A percentile compares a stretch with the other conserved stretches of the same genome.
phyloP scores from a whole-genome alignment of 2,797 vertebrate genomes.

The Setipinna tenuifilis region DNA sequence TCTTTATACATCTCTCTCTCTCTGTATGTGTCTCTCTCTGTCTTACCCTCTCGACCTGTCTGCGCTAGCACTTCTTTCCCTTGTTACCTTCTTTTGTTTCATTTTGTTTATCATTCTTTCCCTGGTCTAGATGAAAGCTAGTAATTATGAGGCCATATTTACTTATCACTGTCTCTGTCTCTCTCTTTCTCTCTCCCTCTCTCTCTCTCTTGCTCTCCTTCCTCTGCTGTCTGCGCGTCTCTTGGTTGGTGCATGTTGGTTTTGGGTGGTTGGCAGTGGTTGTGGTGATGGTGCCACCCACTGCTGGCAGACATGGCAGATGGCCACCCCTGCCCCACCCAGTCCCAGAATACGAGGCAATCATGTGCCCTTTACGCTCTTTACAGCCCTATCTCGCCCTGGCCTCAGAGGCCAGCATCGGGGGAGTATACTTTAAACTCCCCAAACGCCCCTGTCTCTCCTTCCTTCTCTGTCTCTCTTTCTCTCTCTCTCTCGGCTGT shows the following conservation, averaged over 20 bases:
- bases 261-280: conserved; percentile 23
- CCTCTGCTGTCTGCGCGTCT: conserved; percentile 44
- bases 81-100: background rate
- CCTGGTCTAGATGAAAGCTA: background rate
- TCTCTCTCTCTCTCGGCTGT: background rate
- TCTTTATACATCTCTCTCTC: conserved; percentile 38
- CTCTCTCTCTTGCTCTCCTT: conserved; percentile 8
- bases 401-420: background rate
- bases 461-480: background rate
- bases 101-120: background rate
- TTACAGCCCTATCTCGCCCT: background rate
- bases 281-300: conserved; percentile 40
- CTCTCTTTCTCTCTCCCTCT: background rate
- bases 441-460: background rate
- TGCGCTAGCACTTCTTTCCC: no score
- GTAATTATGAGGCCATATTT: background rate
- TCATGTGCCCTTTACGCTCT: background rate
- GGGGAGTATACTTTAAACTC: background rate
- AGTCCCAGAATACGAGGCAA: conserved; percentile 66
- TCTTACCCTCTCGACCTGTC: background rate
- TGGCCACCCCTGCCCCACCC: conserved; percentile 71
- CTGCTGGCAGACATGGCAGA: conserved; percentile 53
- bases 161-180: background rate
- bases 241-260: conserved; percentile 47
- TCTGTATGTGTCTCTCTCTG: conserved; percentile 30